Evolutionary conservation across 1,140 invertebrate genomes (phyloP).

Genomic region (Dreissena polymorpha): DNA sequence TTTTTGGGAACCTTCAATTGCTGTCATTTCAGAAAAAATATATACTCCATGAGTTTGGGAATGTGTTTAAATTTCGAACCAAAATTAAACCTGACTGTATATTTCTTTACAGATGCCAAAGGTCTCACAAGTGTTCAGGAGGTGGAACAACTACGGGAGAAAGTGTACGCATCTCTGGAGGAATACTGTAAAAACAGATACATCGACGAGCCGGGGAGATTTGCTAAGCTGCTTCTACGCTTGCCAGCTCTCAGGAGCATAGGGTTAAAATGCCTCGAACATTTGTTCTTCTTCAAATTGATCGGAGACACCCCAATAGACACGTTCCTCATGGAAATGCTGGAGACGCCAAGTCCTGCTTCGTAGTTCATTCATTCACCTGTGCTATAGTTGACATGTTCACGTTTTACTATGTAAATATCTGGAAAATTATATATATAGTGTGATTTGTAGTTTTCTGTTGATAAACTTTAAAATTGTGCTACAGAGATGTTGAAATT

Average conservation of each 20-base stretch:
- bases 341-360: constrained; percentile 81
- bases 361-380: constrained; percentile 23
- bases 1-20: no score
- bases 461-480: no score
- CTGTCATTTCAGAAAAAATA: no score
- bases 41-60: no score
- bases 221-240: constrained; percentile 95
- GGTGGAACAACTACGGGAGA: constrained; percentile 94
- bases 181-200: constrained; percentile 94
- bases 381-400: no score
- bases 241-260: constrained; percentile 97
- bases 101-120: constrained; percentile 87
- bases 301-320: constrained; percentile 83
- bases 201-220: constrained; percentile 94
- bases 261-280: constrained; percentile 95
- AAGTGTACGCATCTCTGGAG: constrained; percentile 96
- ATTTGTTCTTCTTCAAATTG: constrained; percentile 96
- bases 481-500: no score
- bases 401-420: no score
- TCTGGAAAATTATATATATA: no score
- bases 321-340: constrained; percentile 83
- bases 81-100: no score
- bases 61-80: no score
- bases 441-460: no score
- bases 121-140: constrained; percentile 90